A percentile compares a stretch with the other conserved stretches of the same genome.
Evolutionary conservation across 2,797 vertebrate genomes (phyloP).

Genomic region (Myripristis murdjan): DNA sequence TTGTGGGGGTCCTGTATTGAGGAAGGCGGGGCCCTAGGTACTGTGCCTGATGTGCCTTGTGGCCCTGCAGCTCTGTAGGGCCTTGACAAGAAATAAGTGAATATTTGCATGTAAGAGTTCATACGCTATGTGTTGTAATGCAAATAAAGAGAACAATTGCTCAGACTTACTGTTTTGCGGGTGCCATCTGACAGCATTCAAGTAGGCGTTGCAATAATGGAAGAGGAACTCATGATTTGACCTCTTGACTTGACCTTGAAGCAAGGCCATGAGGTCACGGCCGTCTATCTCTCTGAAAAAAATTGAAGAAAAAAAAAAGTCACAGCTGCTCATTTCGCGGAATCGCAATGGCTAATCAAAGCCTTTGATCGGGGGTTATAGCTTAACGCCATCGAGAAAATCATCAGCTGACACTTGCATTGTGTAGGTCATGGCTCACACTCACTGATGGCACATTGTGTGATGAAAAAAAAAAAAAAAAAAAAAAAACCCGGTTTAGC

Average conservation of each 20-base stretch:
- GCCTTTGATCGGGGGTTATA: no score
- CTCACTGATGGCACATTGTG: not conserved
- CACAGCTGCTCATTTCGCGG: not conserved
- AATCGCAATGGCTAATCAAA: not conserved
- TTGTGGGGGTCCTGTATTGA: no score
- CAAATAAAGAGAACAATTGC: not conserved
- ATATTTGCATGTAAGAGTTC: no score
- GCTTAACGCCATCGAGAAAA: no score
- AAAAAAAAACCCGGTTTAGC: not conserved
- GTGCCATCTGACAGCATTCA: constrained; percentile 92
- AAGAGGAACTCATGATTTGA: constrained; percentile 93
- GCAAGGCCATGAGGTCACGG: constrained; percentile 89
- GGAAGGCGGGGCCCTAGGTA: no score
- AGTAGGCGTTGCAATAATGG: constrained; percentile 91
- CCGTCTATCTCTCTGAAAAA: constrained; percentile 89
- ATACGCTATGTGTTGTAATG: not conserved
- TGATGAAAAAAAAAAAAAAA: not conserved
- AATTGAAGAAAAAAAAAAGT: not conserved
- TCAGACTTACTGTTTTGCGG: constrained; percentile 88
- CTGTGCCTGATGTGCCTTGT: no score
- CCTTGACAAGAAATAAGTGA: no score
- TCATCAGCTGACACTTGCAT: not conserved
- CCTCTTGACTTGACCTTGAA: constrained; percentile 75
- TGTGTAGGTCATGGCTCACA: not conserved
- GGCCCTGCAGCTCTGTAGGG: no score